phyloP scores from a whole-genome alignment of 2,113 vertebrate genomes.

The Chaenogobius annularis region DNA sequence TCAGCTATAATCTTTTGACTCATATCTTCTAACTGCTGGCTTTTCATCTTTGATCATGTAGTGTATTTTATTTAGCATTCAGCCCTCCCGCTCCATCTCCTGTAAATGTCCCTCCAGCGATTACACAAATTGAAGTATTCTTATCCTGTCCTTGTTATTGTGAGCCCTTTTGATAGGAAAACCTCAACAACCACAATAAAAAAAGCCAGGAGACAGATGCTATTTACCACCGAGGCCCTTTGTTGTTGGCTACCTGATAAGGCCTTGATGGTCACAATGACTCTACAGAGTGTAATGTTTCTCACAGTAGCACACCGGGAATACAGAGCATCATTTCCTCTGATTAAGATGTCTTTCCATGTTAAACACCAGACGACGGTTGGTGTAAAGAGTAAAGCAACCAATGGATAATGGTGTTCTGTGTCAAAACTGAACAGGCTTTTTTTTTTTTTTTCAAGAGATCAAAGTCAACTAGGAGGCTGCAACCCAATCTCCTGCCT shows the following conservation, averaged over 20 bases:
- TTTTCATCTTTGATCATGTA: slow-evolving; percentile 23
- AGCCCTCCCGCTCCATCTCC: slow-evolving; percentile 24
- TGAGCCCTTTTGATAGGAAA: slow-evolving; percentile 51
- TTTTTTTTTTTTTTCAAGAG: slow-evolving; percentile 1
- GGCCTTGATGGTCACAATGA: slow-evolving; percentile 50
- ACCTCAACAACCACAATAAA: slow-evolving; percentile 44
- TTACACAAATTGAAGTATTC: slow-evolving; percentile 66
- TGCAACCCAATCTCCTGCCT: slow-evolving; percentile 58
- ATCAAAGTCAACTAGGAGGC: slow-evolving; percentile 18
- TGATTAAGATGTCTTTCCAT: slow-evolving; percentile 10
- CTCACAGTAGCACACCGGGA: slow-evolving; percentile 23
- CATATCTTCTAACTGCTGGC: slow-evolving; percentile 15
- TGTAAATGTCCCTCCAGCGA: slow-evolving; percentile 8
- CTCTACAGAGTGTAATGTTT: slow-evolving; percentile 33
- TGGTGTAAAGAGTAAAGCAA: not conserved
- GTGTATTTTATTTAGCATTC: slow-evolving; percentile 28
- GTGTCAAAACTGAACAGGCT: slow-evolving; percentile 9
- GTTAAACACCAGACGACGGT: not conserved
- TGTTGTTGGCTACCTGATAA: slow-evolving; percentile 64
- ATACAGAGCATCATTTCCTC: slow-evolving; percentile 18
- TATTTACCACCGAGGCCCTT: slow-evolving; percentile 58
- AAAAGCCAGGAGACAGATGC: slow-evolving; percentile 51
- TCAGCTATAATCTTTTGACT: slow-evolving; percentile 10
- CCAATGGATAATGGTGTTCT: not conserved
- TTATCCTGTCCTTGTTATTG: slow-evolving; percentile 62